Evolutionary conservation across 2,113 vertebrate species (phyloP).

Genomic region (Neomonachus schauinslandi): DNA sequence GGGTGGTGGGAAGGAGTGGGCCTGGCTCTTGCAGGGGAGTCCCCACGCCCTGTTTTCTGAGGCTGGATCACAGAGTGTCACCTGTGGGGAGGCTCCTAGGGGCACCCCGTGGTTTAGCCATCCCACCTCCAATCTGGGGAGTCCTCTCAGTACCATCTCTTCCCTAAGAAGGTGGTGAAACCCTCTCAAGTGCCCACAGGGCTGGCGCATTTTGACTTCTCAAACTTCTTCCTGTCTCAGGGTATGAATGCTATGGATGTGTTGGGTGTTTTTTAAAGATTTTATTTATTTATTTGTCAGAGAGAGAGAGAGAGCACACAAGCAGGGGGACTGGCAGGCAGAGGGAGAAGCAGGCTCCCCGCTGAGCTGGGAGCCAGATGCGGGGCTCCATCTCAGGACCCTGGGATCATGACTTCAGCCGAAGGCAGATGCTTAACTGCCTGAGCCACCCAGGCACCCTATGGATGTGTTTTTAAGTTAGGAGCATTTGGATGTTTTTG

Average conservation of each 20-base stretch:
- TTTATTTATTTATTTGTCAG: not conserved
- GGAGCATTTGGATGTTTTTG: not conserved
- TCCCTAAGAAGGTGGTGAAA: not conserved
- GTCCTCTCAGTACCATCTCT: not conserved
- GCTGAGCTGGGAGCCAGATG: no score
- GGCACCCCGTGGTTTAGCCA: not conserved
- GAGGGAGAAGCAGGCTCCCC: no score
- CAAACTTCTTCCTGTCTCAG: not conserved
- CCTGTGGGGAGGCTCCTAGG: not conserved
- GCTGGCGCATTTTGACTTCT: not conserved
- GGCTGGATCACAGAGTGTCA: not conserved
- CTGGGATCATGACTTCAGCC: no score
- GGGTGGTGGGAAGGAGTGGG: not conserved
- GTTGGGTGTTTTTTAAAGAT: not conserved
- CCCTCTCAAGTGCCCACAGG: not conserved
- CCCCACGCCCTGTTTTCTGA: not conserved
- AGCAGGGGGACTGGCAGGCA: no score
- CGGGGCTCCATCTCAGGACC: no score
- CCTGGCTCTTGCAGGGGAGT: not conserved
- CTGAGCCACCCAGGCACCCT: not conserved
- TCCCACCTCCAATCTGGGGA: not conserved
- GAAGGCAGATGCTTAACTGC: no score
- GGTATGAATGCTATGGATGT: not conserved
- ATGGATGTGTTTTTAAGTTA: constrained; percentile 3
- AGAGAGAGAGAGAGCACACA: no score